phyloP scores from a whole-genome alignment of 2,888 invertebrate genomes.

The Acleris holmiana region DNA sequence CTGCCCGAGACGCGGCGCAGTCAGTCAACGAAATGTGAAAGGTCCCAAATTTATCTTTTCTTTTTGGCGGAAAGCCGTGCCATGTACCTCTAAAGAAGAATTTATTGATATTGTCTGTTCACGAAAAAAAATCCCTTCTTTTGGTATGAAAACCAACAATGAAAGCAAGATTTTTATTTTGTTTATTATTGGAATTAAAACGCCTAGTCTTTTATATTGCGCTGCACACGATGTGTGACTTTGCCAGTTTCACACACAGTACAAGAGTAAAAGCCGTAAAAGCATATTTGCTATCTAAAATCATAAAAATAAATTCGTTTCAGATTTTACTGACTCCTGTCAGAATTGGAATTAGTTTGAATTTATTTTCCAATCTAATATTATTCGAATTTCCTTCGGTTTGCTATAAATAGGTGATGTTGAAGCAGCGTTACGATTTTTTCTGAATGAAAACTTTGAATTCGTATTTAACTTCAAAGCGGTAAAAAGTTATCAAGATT shows the following conservation, averaged over 20 bases:
- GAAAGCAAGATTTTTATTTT: too few species aligned
- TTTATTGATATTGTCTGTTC: conserved; percentile 45
- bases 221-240: too few species aligned
- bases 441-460: too few species aligned
- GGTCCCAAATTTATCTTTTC: conserved; percentile 44
- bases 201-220: too few species aligned
- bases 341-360: background rate
- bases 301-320: background rate
- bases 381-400: background rate
- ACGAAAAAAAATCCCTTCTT: conserved; percentile 13
- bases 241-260: too few species aligned
- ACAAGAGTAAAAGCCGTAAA: background rate
- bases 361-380: background rate
- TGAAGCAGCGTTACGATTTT: too few species aligned
- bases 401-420: background rate
- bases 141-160: background rate
- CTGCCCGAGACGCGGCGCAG: conserved; percentile 42
- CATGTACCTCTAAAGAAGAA: conserved; percentile 40
- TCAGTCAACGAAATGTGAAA: conserved; percentile 52
- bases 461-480: too few species aligned
- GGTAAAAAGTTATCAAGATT: too few species aligned
- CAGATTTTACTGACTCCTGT: background rate
- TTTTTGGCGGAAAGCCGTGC: conserved; percentile 38
- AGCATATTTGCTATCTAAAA: background rate
- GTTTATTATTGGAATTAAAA: too few species aligned